Conservation (phyloP, 2,888 invertebrate species). For the Galerucella calmariensis region DNA sequence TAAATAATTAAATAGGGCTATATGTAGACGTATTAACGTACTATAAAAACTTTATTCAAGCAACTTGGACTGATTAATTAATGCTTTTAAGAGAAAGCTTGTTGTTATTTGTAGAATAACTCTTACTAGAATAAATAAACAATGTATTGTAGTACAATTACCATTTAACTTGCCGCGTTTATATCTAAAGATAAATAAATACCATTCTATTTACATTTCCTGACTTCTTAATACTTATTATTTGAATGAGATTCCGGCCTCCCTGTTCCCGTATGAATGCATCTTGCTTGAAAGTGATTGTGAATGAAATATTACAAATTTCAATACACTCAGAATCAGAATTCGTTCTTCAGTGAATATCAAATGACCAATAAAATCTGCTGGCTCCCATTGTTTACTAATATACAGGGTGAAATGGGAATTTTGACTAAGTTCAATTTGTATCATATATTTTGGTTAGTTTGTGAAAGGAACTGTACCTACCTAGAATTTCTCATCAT, state of each 20-base stretch:
- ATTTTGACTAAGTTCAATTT: no score
- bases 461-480: no score
- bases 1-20: conserved; percentile 53
- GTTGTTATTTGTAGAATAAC: conserved; percentile 48
- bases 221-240: conserved; percentile 38
- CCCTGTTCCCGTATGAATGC: conserved; percentile 44
- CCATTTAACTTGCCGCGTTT: conserved; percentile 58
- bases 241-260: conserved; percentile 39
- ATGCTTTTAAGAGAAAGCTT: conserved; percentile 57
- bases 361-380: no score
- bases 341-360: background rate
- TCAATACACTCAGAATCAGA: conserved; percentile 29
- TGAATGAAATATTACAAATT: conserved; percentile 43
- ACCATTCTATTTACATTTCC: conserved; percentile 46
- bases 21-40: conserved; percentile 50
- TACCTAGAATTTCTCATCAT: no score
- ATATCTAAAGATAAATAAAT: conserved; percentile 36
- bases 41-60: conserved; percentile 56
- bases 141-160: conserved; percentile 59
- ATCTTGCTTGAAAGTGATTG: conserved; percentile 44
- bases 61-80: conserved; percentile 63
- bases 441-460: no score
- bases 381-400: no score
- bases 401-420: no score
- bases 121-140: conserved; percentile 45